Evolutionary conservation across 2,888 invertebrate species (phyloP), one percentile per base, ranked within the genome.

Genomic region (Drosophila paramelanica): DNA sequence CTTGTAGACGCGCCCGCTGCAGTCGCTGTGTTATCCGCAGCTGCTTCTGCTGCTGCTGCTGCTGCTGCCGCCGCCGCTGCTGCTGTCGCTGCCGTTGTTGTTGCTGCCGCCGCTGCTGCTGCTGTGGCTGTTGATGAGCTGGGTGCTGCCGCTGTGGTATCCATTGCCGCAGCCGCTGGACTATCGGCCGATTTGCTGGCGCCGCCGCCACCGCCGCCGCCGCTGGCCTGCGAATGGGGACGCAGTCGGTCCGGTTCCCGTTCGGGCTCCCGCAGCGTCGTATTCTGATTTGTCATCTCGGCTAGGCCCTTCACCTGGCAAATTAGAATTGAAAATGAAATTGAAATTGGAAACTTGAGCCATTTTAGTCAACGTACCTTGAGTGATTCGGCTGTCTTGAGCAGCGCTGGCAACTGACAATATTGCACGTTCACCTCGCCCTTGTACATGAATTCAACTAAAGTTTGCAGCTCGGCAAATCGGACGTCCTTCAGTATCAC

Each of bases 361-460:
- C 23, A 23, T 23, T 23, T 23, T 4, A 4, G 23, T 23, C 0
- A 23, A 23, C 23, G 23, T 23, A 94, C 97, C 94, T 97, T 97
- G 80, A 97, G 95, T 93, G 97, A 97, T 93, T 97, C 97, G 90
- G 97, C 97, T 91, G 97, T 97, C 93, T 97, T 97, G 89, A 97
- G 95, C 91, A 97, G 95, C 89, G 97, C 96, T 92, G 97, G 96
- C 92, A 97, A 94, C 94, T 97, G 97, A 94, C 97, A 97, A 93
- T 97, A 97, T 94, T 97, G 97, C 92, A 98, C 97, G 96, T 97
- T 97, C 90, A 98, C 97, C 93, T 98, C 97, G 91, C 97, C 97
- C 93, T 97, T 96, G 95, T 98, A 98, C 97, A 98, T 98, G 95
- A 97, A 98, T 95, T 97, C 97, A 93, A 98, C 96, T 92, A 98